phyloP scores from a whole-genome alignment of 2,888 invertebrate genomes.

The Bellardia pandia region DNA sequence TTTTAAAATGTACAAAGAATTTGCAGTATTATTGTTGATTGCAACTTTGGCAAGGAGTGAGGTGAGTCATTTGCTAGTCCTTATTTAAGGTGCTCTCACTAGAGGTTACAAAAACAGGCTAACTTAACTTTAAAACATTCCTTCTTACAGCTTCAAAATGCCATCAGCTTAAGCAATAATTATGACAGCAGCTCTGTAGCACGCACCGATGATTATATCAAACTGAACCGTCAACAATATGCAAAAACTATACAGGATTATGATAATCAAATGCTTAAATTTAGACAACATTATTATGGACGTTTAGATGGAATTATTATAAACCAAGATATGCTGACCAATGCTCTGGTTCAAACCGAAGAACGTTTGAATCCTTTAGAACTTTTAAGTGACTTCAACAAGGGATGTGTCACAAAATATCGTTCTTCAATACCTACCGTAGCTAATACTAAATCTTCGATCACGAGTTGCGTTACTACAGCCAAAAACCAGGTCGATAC shows the following conservation, averaged over 20 bases:
- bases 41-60: slow-evolving; percentile 5
- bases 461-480: slow-evolving; percentile 54
- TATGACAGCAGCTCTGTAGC: neutral
- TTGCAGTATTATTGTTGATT: neutral
- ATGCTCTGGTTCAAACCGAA: slow-evolving; percentile 53
- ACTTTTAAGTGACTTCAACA: slow-evolving; percentile 57
- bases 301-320: slow-evolving; percentile 49
- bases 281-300: slow-evolving; percentile 26
- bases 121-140: neutral
- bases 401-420: slow-evolving; percentile 73
- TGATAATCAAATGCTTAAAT: slow-evolving; percentile 54
- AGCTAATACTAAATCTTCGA: slow-evolving; percentile 31
- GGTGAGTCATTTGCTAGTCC: slow-evolving; percentile 5
- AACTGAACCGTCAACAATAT: slow-evolving; percentile 8
- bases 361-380: slow-evolving; percentile 69
- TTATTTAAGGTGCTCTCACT: neutral
- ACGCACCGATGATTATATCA: slow-evolving; percentile 24
- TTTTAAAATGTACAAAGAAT: slow-evolving; percentile 11
- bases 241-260: slow-evolving; percentile 58
- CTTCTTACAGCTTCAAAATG: neutral
- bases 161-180: neutral
- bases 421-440: slow-evolving; percentile 60
- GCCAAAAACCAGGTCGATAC: slow-evolving; percentile 46
- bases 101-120: too few species aligned
- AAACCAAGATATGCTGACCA: slow-evolving; percentile 48